Evolutionary conservation across 2,797 vertebrate species (phyloP).

Genomic region (Chlorospingus flavigularis): DNA sequence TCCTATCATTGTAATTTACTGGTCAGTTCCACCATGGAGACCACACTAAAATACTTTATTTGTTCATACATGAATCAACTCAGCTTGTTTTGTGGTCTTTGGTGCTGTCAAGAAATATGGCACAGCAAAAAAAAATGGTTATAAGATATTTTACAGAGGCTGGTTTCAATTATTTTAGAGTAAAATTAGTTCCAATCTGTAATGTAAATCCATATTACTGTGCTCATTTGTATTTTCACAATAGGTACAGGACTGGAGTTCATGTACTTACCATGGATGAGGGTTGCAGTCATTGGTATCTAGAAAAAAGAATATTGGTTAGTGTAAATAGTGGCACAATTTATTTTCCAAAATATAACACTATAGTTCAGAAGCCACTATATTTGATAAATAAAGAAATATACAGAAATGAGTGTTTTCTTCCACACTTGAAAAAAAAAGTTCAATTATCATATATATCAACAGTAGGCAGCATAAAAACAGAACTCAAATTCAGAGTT

Average conservation of each 20-base stretch:
- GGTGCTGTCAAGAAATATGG: neutral
- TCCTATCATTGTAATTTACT: neutral
- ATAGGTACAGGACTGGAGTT: neutral
- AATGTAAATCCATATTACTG: neutral
- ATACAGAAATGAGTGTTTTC: neutral
- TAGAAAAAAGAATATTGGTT: constrained; percentile 51
- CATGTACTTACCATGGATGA: constrained; percentile 87
- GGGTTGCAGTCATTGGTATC: constrained; percentile 95
- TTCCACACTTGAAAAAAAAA: neutral
- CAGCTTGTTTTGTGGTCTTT: neutral
- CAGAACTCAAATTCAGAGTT: neutral
- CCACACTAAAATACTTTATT: neutral
- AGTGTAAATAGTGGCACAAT: neutral
- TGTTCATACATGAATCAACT: neutral
- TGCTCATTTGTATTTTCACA: neutral
- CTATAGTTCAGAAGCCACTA: neutral
- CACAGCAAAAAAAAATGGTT: neutral
- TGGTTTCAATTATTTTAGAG: neutral
- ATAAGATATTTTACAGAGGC: neutral
- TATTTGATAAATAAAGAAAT: neutral
- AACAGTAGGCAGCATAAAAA: neutral
- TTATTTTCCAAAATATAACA: neutral
- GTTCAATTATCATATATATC: neutral
- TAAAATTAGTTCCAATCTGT: neutral
- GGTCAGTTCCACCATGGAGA: neutral